Evolutionary conservation across 2,113 vertebrate genomes (phyloP).

Genomic region (Anolis carolinensis): DNA sequence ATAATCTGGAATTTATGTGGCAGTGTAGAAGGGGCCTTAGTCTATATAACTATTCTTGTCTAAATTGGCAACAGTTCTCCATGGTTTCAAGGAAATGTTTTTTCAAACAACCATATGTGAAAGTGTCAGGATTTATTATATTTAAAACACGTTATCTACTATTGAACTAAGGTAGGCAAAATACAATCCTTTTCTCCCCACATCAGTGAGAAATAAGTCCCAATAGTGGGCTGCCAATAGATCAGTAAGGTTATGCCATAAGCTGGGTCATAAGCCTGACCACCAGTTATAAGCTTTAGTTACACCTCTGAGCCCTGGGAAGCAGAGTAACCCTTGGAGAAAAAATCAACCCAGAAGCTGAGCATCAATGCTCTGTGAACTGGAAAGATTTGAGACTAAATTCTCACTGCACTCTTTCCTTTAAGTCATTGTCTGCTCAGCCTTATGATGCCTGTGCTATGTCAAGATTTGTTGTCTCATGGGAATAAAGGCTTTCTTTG

Average conservation of each 20-base stretch:
- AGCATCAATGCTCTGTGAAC: background rate
- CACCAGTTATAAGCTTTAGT: background rate
- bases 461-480: conserved; percentile 14
- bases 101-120: background rate
- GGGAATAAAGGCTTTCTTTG: conserved; percentile 33
- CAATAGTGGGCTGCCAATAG: background rate
- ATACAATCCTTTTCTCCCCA: background rate
- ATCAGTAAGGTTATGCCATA: background rate
- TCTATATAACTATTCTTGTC: too few species aligned
- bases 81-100: background rate
- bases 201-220: background rate
- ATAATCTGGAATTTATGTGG: too few species aligned
- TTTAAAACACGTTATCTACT: background rate
- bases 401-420: background rate
- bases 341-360: background rate
- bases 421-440: background rate
- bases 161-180: background rate
- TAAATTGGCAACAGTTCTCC: background rate
- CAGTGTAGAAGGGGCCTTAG: too few species aligned
- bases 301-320: background rate
- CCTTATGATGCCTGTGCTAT: background rate
- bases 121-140: too few species aligned
- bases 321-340: background rate
- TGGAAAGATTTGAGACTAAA: conserved; percentile 9
- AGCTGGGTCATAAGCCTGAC: background rate